Percentiles rank a stretch among this genome's conserved stretches.
Conservation (phyloP, 2,888 invertebrate species). For the Megamerina dolium region DNA sequence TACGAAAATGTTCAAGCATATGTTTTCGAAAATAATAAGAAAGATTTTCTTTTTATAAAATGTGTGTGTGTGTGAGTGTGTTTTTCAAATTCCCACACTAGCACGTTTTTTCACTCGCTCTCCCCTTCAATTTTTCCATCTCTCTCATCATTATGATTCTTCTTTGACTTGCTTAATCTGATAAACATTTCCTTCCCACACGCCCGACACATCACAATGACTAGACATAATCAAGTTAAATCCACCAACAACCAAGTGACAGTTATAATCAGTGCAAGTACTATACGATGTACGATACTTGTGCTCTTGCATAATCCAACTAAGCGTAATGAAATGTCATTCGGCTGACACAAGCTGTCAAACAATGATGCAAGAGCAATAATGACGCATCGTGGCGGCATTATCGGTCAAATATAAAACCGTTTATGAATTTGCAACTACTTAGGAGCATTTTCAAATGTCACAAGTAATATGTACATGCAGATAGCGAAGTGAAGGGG, state of each 20-base stretch:
- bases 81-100: no score
- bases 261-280: constrained; percentile 7
- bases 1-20: no score
- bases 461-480: neutral
- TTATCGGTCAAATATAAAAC: neutral
- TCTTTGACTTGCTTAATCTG: neutral
- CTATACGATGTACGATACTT: no score
- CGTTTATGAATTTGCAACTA: neutral
- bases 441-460: no score
- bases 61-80: no score
- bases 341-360: constrained; percentile 30
- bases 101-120: no score
- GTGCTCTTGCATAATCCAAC: constrained; percentile 16
- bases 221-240: constrained; percentile 9
- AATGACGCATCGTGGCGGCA: neutral
- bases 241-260: constrained; percentile 10
- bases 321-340: constrained; percentile 6
- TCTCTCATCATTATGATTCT: no score
- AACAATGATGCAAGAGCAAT: constrained; percentile 26
- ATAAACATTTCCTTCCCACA: constrained; percentile 6
- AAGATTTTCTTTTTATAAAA: no score
- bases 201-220: neutral
- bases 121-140: no score
- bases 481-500: neutral
- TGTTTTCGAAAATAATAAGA: no score